Evolutionary conservation across 2,888 invertebrate species (phyloP), one percentile per base, ranked within the genome.

Genomic region (Danaus chrysippus): DNA sequence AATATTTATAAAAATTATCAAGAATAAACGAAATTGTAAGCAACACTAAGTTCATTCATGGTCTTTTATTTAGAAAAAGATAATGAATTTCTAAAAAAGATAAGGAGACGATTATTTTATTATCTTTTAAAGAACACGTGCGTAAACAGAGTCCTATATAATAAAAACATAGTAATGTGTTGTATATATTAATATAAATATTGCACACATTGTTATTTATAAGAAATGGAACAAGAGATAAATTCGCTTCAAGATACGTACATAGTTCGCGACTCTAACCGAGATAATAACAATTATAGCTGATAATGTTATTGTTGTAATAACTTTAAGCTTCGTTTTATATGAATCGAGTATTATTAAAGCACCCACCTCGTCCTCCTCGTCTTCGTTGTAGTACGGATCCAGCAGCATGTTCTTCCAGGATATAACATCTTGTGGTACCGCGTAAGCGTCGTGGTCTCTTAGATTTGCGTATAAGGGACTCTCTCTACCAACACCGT

Each of bases 361-460:
- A 19, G 59, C 60, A 74, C 91, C 83, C 68, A 91, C 91, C 84
- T 91, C 91, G 67, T 92, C 92, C 64, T 92, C 92, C 66, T 92
- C 92, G 58, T 92, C 92, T 59, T 92, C 92, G 60, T 91, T 91
- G 72, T 87, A 91, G 70, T 78, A 91, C 2, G 91, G 89, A 68
- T 91, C 87, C 70, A 86, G 70, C 23, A 93, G 83, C 56, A 84
- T 72, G 67, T 89, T 88, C 81, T 91, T 91, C 93, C 93, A 93
- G 70, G 79, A 84, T 44, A 92, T 83, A 57, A 92, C 92, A 74
- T 92, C 92, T 1, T 88, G 78, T 0, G 91, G 81, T 1, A 91
- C 69, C n/a, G 87, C 88, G 61, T 89, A 90, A 10, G 91, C 91
- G 64, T 91, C 84, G 68, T 87, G 81, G 62, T 92, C 91, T 71